These are phyloP conservation scores for Cyphomyrmex costatus DNA, from an alignment of 1,140 invertebrate species.

Conservation along the genomic window DNA sequence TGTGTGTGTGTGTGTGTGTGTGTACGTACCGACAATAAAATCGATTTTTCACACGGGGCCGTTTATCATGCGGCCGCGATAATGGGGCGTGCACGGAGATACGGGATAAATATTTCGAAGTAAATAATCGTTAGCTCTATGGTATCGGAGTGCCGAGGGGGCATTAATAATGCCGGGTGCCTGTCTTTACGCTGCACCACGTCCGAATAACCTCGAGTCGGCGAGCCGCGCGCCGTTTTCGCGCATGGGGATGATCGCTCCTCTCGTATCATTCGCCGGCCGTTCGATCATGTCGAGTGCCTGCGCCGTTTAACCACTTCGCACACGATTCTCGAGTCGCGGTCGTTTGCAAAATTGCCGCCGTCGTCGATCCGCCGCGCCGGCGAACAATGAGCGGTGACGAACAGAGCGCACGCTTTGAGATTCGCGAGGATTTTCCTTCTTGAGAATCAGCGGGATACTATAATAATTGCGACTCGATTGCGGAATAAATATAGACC, in stretches of 20 bases:
- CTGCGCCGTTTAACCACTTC: background rate
- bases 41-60: slow-evolving; percentile 76
- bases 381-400: slow-evolving; percentile 12
- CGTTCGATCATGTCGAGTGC: slow-evolving; percentile 20
- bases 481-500: background rate
- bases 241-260: slow-evolving; percentile 1
- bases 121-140: slow-evolving; percentile 77
- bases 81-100: slow-evolving; percentile 72
- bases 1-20: too few species aligned
- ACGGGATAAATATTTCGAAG: slow-evolving; percentile 77
- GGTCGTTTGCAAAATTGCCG: slow-evolving; percentile 38
- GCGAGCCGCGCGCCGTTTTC: slow-evolving; percentile 13
- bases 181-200: slow-evolving; percentile 59
- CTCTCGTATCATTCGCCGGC: background rate
- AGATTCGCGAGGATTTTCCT: background rate
- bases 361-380: background rate
- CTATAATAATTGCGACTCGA: slow-evolving; percentile 60
- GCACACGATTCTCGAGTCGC: background rate
- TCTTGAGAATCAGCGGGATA: slow-evolving; percentile 63
- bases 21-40: slow-evolving; percentile 74
- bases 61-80: slow-evolving; percentile 75
- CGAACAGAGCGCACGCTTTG: background rate
- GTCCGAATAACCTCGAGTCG: background rate
- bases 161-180: slow-evolving; percentile 72
- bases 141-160: slow-evolving; percentile 69